Evolutionary conservation across 2,888 invertebrate species (phyloP), one percentile per base, ranked within the genome.

Genomic region (Hirtodrosophila histrioides): DNA sequence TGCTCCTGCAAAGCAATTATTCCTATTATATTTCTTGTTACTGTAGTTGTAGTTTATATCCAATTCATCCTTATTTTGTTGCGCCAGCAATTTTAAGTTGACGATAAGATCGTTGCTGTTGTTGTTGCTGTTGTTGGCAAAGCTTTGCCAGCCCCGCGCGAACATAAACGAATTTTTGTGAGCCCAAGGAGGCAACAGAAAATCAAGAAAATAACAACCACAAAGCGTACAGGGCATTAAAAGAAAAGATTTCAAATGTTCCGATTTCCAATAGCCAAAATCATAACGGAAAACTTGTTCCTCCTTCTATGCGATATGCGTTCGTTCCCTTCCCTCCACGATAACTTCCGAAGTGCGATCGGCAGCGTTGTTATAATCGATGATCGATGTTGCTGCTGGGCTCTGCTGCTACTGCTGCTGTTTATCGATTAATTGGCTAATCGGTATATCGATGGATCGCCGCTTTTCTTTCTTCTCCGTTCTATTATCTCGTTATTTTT

Each of bases 191-290:
- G 49, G 29, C 33, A 46, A 41, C 50, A 39, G 27, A 33, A 60
- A 46, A 40, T 51, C 27, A 56, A 35, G 41, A 51, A 50, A 55
- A 60, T 46, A 48, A 45, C 44, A 74, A 64, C 36, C 41, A 51
- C 45, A 64, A 63, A 63, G 17, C 54, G 71, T 54, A 27, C 39
- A 40, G n/a, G 11, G 50, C 71, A 70, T 70, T 70, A 55, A 65
- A 44, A n/a, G n/a, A 54, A 36, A 35, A 48, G 35, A 27, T 27
- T 27, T 27, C 27, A 5, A 17, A 2, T 27, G 5, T 3, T 27
- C 2, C 3, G 27, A 5, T 27, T 27, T 27, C 6, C 1, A 17
- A 17, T 17, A 17, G 2, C 2, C 17, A 17, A 17, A 17, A 17
- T 17, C 17, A 17, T 17, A 17, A 17, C 17, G 17, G 17, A 17